These are phyloP conservation scores for Cataglyphis livida DNA, from an alignment of 2,888 invertebrate genomes.

Conservation along the genomic window DNA sequence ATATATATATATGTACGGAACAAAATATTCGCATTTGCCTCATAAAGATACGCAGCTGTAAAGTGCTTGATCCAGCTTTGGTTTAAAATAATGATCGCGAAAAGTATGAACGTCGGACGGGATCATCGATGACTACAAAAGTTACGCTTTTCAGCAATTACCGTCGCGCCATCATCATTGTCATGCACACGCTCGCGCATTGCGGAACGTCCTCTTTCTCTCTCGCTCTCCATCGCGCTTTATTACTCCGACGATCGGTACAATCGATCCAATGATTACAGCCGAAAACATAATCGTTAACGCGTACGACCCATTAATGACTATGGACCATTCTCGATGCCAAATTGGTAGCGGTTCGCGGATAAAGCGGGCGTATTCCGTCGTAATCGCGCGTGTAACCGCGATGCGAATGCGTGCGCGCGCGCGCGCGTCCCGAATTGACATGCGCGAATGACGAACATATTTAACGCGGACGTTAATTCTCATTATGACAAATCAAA, in stretches of 20 bases:
- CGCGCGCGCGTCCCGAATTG: slow-evolving; percentile 11
- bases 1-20: neutral
- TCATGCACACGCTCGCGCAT: slow-evolving; percentile 73
- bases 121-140: slow-evolving; percentile 50
- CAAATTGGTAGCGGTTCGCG: slow-evolving; percentile 80
- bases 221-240: slow-evolving; percentile 78
- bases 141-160: slow-evolving; percentile 66
- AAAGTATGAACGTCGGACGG: slow-evolving; percentile 33
- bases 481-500: slow-evolving; percentile 75
- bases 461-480: slow-evolving; percentile 70
- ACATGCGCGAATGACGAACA: slow-evolving; percentile 66
- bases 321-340: slow-evolving; percentile 82
- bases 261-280: slow-evolving; percentile 85
- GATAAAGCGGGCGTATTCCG: slow-evolving; percentile 78
- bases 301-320: slow-evolving; percentile 84
- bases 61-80: neutral
- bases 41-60: neutral
- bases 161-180: slow-evolving; percentile 74
- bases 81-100: slow-evolving; percentile 23
- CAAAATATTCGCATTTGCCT: neutral
- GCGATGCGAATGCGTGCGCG: slow-evolving; percentile 5
- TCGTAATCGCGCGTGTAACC: slow-evolving; percentile 86
- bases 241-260: slow-evolving; percentile 83
- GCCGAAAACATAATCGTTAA: slow-evolving; percentile 85
- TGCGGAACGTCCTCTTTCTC: slow-evolving; percentile 26